Percentiles rank a stretch among this genome's conserved stretches.
phyloP scores from a whole-genome alignment of 2,113 vertebrate species.

The Gila orcuttii region DNA sequence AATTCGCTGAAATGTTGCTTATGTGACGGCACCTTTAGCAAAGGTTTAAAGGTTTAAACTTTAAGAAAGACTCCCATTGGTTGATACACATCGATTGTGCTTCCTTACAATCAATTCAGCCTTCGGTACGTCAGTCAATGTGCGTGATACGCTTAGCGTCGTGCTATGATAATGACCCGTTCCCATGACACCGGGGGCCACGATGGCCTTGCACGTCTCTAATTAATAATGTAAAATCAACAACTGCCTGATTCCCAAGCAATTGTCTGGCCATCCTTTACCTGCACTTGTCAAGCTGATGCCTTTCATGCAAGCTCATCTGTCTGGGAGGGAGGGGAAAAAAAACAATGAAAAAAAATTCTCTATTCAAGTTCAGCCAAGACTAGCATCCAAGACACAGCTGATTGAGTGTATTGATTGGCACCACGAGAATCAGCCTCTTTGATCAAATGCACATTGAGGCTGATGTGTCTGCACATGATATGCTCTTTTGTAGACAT shows the following conservation, averaged over 20 bases:
- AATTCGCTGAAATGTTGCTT: background rate
- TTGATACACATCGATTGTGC: slow-evolving; percentile 21
- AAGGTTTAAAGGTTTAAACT: slow-evolving; percentile 5
- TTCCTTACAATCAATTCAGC: slow-evolving; percentile 16
- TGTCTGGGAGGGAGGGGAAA: slow-evolving; percentile 25
- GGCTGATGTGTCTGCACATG: slow-evolving; percentile 31
- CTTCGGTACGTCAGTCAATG: slow-evolving; percentile 68
- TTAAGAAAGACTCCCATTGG: slow-evolving; percentile 18
- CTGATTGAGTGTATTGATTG: slow-evolving; percentile 45
- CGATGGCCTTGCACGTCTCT: slow-evolving; percentile 72
- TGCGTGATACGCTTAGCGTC: slow-evolving; percentile 58
- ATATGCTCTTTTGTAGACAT: slow-evolving; percentile 42
- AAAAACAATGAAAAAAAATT: slow-evolving; percentile 40
- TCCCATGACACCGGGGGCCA: slow-evolving; percentile 71
- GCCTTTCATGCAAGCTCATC: slow-evolving; percentile 62
- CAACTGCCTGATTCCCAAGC: slow-evolving; percentile 71
- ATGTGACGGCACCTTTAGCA: background rate
- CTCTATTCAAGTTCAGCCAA: slow-evolving; percentile 68
- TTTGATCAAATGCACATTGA: slow-evolving; percentile 43
- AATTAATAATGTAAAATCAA: slow-evolving; percentile 81
- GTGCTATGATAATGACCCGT: slow-evolving; percentile 74
- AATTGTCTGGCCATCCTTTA: slow-evolving; percentile 70
- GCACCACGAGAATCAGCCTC: slow-evolving; percentile 27
- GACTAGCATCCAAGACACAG: slow-evolving; percentile 55
- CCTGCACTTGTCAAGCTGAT: slow-evolving; percentile 66